Conservation (phyloP, 2,888 invertebrate species). For the Megalurothrips usitatus region DNA sequence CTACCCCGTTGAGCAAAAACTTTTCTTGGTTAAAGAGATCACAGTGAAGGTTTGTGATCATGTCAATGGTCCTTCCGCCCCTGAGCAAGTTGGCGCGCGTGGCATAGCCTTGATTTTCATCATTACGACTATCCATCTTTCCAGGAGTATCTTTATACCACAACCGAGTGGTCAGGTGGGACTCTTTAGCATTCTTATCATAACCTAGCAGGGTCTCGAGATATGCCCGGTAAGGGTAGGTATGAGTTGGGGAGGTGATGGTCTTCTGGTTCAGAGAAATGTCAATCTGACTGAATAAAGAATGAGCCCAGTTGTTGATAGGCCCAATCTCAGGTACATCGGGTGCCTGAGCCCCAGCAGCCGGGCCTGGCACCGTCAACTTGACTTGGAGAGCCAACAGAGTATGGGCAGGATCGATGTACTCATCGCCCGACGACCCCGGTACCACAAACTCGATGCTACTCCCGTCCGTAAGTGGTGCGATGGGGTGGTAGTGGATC, state of each 20-base stretch:
- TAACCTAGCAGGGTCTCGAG: conserved; percentile 39
- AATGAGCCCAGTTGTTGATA: conserved; percentile 38
- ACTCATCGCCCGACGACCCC: conserved; percentile 37
- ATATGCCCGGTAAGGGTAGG: conserved; percentile 40
- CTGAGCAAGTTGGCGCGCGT: conserved; percentile 7
- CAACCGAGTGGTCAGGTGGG: conserved; percentile 36
- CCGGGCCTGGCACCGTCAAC: background rate
- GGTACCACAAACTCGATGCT: conserved; percentile 40
- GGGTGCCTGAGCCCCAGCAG: background rate
- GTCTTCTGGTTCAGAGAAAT: conserved; percentile 40
- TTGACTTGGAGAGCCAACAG: background rate
- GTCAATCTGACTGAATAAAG: conserved; percentile 39
- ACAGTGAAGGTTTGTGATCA: conserved; percentile 37
- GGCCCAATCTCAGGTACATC: conserved; percentile 34
- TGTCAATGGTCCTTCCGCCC: conserved; percentile 30
- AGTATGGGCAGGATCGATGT: conserved; percentile 25
- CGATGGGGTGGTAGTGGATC: conserved; percentile 39
- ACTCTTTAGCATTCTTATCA: conserved; percentile 35
- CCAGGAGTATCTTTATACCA: conserved; percentile 36
- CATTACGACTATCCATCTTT: conserved; percentile 30
- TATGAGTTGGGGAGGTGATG: conserved; percentile 38
- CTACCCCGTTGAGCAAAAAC: conserved; percentile 38
- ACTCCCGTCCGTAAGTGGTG: conserved; percentile 38
- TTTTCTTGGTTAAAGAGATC: conserved; percentile 39
- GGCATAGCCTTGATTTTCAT: conserved; percentile 10